Evolutionary conservation across 2,888 invertebrate species (phyloP).

Genomic region (Apotomis capreana): DNA sequence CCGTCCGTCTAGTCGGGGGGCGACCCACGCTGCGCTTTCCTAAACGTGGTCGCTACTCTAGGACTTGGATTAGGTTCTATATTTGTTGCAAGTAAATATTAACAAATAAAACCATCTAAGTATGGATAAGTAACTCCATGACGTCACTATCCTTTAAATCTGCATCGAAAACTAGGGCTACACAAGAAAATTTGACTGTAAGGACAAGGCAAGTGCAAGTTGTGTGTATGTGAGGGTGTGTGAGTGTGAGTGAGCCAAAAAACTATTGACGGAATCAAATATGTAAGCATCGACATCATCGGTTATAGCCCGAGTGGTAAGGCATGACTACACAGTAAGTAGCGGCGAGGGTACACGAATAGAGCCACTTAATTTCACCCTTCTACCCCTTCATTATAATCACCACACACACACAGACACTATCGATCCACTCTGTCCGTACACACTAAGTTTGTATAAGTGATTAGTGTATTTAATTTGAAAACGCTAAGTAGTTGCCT

Average conservation of each 20-base stretch:
- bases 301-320: slow-evolving; percentile 72
- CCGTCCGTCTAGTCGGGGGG: no score
- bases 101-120: no score
- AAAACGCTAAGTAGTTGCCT: slow-evolving; percentile 83
- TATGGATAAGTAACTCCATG: no score
- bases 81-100: no score
- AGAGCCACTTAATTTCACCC: slow-evolving; percentile 83
- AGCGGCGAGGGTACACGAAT: slow-evolving; percentile 74
- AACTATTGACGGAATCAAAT: slow-evolving; percentile 31
- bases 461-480: slow-evolving; percentile 84
- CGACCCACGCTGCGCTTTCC: no score
- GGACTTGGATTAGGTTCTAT: no score
- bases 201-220: no score
- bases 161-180: no score
- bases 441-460: slow-evolving; percentile 76
- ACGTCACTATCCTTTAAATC: no score
- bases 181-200: no score
- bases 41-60: no score
- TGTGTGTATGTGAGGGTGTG: background rate
- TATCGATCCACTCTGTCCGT: slow-evolving; percentile 75
- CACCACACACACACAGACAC: slow-evolving; percentile 74
- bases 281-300: slow-evolving; percentile 60
- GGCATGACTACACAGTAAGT: slow-evolving; percentile 71
- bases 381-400: slow-evolving; percentile 82
- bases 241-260: slow-evolving; percentile 4